These are phyloP conservation scores for Onychomys leucogaster DNA, from an alignment of 2,797 vertebrate genomes.

Conservation along the genomic window DNA sequence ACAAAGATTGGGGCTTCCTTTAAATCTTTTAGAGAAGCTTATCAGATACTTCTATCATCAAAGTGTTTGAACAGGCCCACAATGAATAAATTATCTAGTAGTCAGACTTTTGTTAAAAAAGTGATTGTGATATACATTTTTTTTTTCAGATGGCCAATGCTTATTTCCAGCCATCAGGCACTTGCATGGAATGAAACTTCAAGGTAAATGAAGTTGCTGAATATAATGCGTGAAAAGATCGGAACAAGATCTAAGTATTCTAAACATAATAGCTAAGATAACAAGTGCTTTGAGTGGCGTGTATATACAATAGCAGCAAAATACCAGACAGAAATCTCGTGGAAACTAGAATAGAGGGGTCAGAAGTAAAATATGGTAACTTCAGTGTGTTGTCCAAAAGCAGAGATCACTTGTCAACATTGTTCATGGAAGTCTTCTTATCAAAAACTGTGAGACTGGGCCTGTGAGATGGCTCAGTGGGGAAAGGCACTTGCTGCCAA, in stretches of 20 bases:
- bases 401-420: not conserved
- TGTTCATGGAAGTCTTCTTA: not conserved
- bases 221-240: not conserved
- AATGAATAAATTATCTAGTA: conserved; percentile 60
- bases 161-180: not conserved
- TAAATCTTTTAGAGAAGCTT: conserved; percentile 44
- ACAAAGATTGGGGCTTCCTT: conserved; percentile 40
- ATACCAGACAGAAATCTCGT: not conserved
- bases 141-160: not conserved
- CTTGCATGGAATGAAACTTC: not conserved
- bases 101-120: conserved; percentile 7
- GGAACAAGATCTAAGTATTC: conserved; percentile 44
- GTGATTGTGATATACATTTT: not conserved
- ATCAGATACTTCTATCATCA: conserved; percentile 29
- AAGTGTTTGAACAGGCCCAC: conserved; percentile 21
- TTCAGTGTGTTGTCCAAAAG: not conserved
- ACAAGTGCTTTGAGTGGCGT: not conserved
- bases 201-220: conserved; percentile 1
- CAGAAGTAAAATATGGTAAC: not conserved
- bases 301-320: not conserved
- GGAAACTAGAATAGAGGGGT: not conserved
- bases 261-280: conserved; percentile 26
- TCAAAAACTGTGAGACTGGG: not conserved
- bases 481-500: not conserved
- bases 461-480: not conserved